phyloP scores from a whole-genome alignment of 2,797 vertebrate species.

The Pachyuromys duprasi region DNA sequence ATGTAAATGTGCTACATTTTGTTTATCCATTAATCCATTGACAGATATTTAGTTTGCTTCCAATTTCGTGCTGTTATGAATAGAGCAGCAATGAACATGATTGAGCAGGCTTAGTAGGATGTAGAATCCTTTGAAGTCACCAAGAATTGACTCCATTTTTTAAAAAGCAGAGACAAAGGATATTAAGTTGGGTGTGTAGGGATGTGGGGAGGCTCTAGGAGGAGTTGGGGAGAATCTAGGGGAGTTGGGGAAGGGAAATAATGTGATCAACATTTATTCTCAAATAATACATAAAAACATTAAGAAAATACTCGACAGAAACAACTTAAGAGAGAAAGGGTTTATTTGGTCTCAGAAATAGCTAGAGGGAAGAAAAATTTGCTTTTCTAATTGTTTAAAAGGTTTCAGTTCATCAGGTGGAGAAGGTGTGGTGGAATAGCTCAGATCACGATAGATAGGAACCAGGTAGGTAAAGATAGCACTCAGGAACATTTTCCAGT shows the following conservation, averaged over 20 bases:
- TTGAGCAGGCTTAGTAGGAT: neutral
- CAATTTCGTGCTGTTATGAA: neutral
- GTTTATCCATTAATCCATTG: neutral
- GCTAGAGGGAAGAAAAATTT: neutral
- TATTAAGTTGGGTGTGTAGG: neutral
- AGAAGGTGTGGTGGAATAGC: neutral
- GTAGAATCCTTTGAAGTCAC: neutral
- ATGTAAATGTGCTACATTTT: neutral
- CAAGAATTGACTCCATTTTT: neutral
- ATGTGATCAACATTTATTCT: neutral
- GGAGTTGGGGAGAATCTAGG: neutral
- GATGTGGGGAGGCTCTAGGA: neutral
- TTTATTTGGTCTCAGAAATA: neutral
- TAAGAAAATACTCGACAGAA: neutral
- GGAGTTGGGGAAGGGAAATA: neutral
- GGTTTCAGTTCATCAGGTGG: neutral
- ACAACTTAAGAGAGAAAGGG: neutral
- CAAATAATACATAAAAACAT: neutral
- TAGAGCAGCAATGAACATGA: neutral
- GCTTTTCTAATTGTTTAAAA: neutral
- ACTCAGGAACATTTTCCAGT: neutral
- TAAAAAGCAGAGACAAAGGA: neutral
- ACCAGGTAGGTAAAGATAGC: neutral
- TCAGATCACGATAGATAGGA: neutral
- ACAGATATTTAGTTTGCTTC: neutral